Evolutionary conservation across 2,797 vertebrate genomes (phyloP), one percentile per base, ranked within the genome.

Genomic region (Halcyon badia): DNA sequence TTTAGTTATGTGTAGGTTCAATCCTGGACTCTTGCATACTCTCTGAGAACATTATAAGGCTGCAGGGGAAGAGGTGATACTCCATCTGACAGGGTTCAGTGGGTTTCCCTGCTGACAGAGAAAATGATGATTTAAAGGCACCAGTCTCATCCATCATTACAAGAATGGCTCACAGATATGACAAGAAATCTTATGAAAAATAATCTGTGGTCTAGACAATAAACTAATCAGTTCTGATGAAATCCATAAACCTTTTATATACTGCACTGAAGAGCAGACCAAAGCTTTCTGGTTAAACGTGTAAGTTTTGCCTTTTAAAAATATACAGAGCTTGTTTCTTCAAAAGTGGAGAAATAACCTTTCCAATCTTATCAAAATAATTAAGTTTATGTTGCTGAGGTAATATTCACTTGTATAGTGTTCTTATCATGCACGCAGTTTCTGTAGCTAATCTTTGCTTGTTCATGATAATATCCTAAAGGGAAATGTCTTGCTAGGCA

Each of bases 1-100:
- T 92, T 92, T 76, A 64, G 30, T 87, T 90, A 76, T 44, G 25
- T 52, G n/a, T 66, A 78, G 19, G 14, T 77, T 94, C 51, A 46
- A 1, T 87, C 51, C 62, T 72, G 42, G 70, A 54, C 56, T 95
- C 68, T 51, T 56, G 19, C 70, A 26, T 81, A 72, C 12, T 54
- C 35, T 85, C 14, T 75, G 86, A 87, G 78, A 82, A 81, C 1
- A 26, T 65, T 71, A 33, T 87, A 77, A 90, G 30, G 54, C 68
- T 92, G 17, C 30, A 58, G 57, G 84, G 76, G 39, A 87, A 61
- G 91, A 95, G 78, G 86, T 61, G 75, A 87, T 90, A 94, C 65
- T 96, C 92, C 86, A 93, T 97, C 75, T 90, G 88, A 83, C 81
- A 95, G 82, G 95, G 90, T 97, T 97, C 94, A 91, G 71, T 94